phyloP scores from a whole-genome alignment of 2,797 vertebrate genomes.

The Benthosema pterotum region DNA sequence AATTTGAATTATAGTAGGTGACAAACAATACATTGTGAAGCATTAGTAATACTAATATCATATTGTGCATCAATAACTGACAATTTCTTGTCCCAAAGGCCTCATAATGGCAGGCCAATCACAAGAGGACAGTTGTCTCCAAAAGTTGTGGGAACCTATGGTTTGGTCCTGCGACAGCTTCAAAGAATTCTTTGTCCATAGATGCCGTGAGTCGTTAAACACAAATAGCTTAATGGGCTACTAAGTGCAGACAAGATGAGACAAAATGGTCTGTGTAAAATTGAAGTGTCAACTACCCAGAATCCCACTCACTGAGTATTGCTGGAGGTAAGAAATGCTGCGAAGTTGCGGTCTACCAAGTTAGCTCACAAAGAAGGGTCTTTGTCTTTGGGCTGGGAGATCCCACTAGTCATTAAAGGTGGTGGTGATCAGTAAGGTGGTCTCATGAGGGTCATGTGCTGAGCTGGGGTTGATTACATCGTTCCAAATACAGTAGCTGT shows the following conservation, averaged over 20 bases:
- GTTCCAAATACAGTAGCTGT: neutral
- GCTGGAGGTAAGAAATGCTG: neutral
- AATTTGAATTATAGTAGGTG: neutral
- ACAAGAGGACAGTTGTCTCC: too few species aligned
- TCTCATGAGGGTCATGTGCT: constrained; percentile 64
- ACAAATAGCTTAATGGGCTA: neutral
- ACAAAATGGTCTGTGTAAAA: neutral
- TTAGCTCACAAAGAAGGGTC: constrained; percentile 18
- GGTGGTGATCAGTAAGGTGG: constrained; percentile 19
- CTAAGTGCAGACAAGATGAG: neutral
- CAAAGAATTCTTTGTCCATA: neutral
- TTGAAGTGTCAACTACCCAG: neutral
- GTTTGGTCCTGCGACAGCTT: neutral
- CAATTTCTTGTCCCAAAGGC: too few species aligned
- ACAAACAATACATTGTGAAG: neutral
- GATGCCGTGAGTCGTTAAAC: neutral
- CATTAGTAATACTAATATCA: too few species aligned
- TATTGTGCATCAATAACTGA: too few species aligned
- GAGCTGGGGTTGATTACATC: constrained; percentile 2
- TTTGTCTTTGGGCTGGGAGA: constrained; percentile 36
- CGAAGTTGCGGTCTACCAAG: constrained; percentile 5
- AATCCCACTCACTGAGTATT: neutral
- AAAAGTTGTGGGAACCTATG: neutral
- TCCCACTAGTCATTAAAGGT: constrained; percentile 14
- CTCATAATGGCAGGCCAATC: too few species aligned